Conservation (phyloP, 2,888 invertebrate species). For the Xestia rhomboidea region DNA sequence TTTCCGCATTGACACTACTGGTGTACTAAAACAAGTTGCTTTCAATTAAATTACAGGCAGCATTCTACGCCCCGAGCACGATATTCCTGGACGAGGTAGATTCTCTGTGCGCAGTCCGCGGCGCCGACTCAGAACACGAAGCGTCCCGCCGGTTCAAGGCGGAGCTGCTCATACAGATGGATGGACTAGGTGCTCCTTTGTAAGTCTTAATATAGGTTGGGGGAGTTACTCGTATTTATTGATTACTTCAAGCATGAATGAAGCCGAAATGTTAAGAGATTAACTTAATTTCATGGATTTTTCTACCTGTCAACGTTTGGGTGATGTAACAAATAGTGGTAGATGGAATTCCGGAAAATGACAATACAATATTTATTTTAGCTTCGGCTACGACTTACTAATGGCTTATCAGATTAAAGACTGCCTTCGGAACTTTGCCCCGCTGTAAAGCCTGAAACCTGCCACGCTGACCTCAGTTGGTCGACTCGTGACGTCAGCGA, state of each 20-base stretch:
- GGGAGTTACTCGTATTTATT: not conserved
- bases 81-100: conserved; percentile 98
- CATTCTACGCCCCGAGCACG: conserved; percentile 96
- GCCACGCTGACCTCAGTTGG: too few species aligned
- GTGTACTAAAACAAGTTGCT: not conserved
- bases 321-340: not conserved
- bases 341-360: not conserved
- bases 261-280: too few species aligned
- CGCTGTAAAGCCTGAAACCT: too few species aligned
- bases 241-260: not conserved
- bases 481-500: too few species aligned
- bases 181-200: conserved; percentile 93
- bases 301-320: not conserved
- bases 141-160: conserved; percentile 96
- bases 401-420: not conserved
- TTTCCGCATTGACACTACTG: too few species aligned
- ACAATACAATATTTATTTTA: not conserved
- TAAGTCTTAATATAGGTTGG: conserved; percentile 72
- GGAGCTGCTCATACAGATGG: conserved; percentile 97
- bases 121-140: conserved; percentile 96
- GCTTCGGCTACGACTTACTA: not conserved
- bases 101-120: conserved; percentile 95
- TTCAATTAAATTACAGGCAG: conserved; percentile 90
- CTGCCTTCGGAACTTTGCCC: not conserved
- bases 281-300: too few species aligned